phyloP scores from a whole-genome alignment of 2,797 vertebrate genomes.

The Bovichtus variegatus region DNA sequence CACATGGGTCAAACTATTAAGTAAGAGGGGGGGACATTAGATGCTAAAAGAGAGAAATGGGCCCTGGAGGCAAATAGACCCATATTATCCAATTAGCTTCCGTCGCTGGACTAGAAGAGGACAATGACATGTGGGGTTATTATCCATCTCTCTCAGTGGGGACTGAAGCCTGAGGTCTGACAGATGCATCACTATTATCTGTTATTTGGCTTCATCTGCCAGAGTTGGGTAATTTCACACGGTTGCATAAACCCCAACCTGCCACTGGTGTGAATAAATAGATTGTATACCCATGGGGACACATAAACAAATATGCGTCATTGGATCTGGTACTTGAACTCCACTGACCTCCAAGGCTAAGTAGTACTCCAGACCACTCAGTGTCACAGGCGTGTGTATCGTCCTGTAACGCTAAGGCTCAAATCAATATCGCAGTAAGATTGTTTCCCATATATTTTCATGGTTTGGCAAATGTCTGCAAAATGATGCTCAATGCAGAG shows the following conservation, averaged over 20 bases:
- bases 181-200: conserved; percentile 64
- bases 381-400: too few relatives aligned
- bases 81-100: conserved; percentile 67
- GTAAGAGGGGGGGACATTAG: conserved; percentile 32
- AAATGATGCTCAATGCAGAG: too few relatives aligned
- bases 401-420: too few relatives aligned
- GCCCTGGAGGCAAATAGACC: conserved; percentile 54
- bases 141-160: conserved; percentile 65
- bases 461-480: too few relatives aligned
- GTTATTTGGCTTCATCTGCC: conserved; percentile 58
- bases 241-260: conserved; percentile 35
- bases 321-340: not conserved
- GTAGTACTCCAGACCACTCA: not conserved
- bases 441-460: too few relatives aligned
- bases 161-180: conserved; percentile 36
- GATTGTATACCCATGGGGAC: not conserved
- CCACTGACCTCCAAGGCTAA: not conserved
- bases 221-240: conserved; percentile 39
- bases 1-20: conserved; percentile 57
- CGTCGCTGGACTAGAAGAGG: conserved; percentile 32
- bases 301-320: conserved; percentile 2
- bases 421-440: too few relatives aligned
- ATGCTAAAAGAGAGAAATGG: conserved; percentile 46
- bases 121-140: conserved; percentile 54
- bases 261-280: conserved; percentile 11